phyloP scores from a whole-genome alignment of 2,113 vertebrate genomes.

The Microcebus tavaratra region DNA sequence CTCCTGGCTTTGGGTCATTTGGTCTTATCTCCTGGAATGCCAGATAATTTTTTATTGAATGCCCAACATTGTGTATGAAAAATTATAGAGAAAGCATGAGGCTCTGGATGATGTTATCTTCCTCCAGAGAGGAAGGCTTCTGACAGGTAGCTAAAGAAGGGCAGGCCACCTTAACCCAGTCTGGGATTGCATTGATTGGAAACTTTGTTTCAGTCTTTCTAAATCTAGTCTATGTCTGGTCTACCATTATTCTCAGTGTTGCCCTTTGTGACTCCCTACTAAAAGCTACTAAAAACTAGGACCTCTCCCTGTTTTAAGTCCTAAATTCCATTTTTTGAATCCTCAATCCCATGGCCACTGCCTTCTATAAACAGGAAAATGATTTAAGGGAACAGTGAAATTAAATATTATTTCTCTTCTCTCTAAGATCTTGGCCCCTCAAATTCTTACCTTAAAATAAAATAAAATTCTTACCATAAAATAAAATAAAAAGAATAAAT shows the following conservation, averaged over 20 bases:
- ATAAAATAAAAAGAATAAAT: too few relatives aligned
- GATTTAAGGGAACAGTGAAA: not conserved
- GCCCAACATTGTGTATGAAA: not conserved
- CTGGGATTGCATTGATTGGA: not conserved
- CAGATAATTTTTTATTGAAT: not conserved
- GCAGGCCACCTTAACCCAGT: not conserved
- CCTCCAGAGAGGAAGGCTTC: not conserved
- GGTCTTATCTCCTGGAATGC: not conserved
- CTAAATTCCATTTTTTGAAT: not conserved
- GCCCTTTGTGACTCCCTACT: not conserved
- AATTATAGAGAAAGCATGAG: not conserved
- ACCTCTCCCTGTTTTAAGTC: not conserved
- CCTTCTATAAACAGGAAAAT: not conserved
- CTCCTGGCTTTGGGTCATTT: not conserved
- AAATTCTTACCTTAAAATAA: not conserved
- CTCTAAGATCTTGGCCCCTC: not conserved
- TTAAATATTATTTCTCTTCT: not conserved
- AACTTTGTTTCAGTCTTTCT: not conserved
- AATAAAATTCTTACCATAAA: too few relatives aligned
- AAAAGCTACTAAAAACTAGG: not conserved
- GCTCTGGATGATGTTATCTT: not conserved
- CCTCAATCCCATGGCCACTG: not conserved
- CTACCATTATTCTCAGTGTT: not conserved
- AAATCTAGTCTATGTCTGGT: not conserved
- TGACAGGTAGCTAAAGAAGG: not conserved